Evolutionary conservation across 2,797 vertebrate genomes (phyloP), one percentile per base, ranked within the genome.

Genomic region (Phrynocephalus vlangalii): DNA sequence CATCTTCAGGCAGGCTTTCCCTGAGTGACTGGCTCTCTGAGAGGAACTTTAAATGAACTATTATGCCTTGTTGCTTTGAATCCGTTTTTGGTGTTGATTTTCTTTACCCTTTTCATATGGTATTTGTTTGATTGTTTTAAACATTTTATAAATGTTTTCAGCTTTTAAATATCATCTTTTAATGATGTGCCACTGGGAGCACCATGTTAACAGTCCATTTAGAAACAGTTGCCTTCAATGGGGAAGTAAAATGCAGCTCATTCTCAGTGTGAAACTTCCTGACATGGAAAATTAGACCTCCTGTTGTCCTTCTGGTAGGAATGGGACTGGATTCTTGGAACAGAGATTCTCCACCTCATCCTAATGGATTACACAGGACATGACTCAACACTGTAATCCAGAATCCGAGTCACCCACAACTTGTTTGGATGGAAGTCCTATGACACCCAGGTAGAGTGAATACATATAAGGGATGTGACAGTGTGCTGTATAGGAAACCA

Each of bases 311-410:
- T 68, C 70, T 38, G 52, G n/a, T 15, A 60, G 44, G 67, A 50
- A 66, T 52, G n/a, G 48, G 30, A 63, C 28, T n/a, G 50, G 38
- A 73, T 73, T 8, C 71, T 18, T 79, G 38, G 52, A 66, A 44
- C 67, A 20, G 44, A 28, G 10, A 66, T 66, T 2, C 48, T 52
- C 16, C 44, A 73, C 22, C n/a, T 52, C 15, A 66, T 5, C 48
- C 3, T 33, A 44, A 15, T 60, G 33, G 67, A 60, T 33, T 60
- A 20, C 30, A n/a, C 4, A 75, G 66, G 20, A 28, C 22, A 52
- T 71, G 67, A 79, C 76, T 79, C 38, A 83, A 16, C 28, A 38
- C 1, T 79, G n/a, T 71, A 15, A 83, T 83, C 83, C 67, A 88
- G 50, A 83, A 70, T 87, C 16, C 24, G 22, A 67, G 38, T 76